Conservation (phyloP, 1,140 invertebrate genomes). For the Rhopalosiphum maidis region DNA sequence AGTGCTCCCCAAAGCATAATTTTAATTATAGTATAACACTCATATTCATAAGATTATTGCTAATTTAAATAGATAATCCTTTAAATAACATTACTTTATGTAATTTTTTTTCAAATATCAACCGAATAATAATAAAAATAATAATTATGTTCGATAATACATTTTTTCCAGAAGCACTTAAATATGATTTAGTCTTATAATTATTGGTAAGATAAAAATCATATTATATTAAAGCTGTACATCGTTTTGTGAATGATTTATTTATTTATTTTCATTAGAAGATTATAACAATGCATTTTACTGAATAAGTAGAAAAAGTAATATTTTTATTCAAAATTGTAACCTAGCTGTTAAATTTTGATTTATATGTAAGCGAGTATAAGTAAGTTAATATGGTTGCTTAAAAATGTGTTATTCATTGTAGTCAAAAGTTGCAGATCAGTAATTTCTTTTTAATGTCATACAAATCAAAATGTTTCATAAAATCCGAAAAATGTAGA, state of each 20-base stretch:
- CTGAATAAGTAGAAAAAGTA: too few species aligned
- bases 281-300: too few species aligned
- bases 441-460: not conserved
- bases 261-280: too few species aligned
- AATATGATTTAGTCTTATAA: too few species aligned
- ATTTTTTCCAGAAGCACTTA: not conserved
- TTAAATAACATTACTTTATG: not conserved
- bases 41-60: constrained; percentile 13
- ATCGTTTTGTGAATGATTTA: too few species aligned
- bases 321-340: too few species aligned
- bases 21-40: constrained; percentile 19
- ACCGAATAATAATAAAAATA: not conserved
- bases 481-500: not conserved
- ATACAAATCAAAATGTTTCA: not conserved
- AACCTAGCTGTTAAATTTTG: not conserved
- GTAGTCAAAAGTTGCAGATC: not conserved
- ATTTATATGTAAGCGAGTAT: not conserved
- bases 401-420: not conserved
- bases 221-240: too few species aligned
- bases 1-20: not conserved
- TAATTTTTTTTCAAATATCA: not conserved
- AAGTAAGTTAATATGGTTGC: not conserved
- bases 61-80: not conserved
- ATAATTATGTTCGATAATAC: not conserved
- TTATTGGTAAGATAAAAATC: too few species aligned